Conservation (phyloP, 2,797 vertebrate species). For the Poliocrania exsul region DNA sequence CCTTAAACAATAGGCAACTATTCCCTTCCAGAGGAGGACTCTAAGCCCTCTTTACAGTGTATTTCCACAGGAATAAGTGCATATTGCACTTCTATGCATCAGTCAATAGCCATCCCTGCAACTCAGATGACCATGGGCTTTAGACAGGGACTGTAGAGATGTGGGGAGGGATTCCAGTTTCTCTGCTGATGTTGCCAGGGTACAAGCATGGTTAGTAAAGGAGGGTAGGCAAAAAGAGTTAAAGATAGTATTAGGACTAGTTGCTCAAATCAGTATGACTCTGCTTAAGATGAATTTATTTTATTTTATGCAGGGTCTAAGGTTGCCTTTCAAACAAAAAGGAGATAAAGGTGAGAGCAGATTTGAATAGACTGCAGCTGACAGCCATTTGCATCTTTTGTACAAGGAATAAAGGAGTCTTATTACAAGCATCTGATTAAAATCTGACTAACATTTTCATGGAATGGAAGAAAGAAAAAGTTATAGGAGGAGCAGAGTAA, state of each 20-base stretch:
- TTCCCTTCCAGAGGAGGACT: background rate
- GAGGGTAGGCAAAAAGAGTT: background rate
- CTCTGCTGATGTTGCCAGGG: background rate
- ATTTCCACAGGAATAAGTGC: background rate
- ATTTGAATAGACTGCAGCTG: background rate
- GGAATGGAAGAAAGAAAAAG: background rate
- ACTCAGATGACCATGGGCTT: background rate
- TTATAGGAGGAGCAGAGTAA: background rate
- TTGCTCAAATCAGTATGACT: background rate
- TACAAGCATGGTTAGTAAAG: background rate
- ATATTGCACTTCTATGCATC: background rate
- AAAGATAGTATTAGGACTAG: background rate
- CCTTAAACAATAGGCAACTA: background rate
- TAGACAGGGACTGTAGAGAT: background rate
- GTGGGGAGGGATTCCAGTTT: background rate
- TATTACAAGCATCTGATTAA: background rate
- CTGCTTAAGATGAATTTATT: background rate
- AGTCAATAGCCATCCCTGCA: background rate
- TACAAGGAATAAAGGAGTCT: background rate
- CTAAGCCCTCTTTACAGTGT: background rate
- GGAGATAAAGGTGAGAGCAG: background rate
- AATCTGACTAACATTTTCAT: background rate
- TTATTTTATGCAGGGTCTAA: background rate
- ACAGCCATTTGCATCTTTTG: background rate
- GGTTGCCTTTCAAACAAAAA: background rate